Evolutionary conservation across 2,797 vertebrate genomes (phyloP), one percentile per base, ranked within the genome.

Genomic region (Anabas testudineus): DNA sequence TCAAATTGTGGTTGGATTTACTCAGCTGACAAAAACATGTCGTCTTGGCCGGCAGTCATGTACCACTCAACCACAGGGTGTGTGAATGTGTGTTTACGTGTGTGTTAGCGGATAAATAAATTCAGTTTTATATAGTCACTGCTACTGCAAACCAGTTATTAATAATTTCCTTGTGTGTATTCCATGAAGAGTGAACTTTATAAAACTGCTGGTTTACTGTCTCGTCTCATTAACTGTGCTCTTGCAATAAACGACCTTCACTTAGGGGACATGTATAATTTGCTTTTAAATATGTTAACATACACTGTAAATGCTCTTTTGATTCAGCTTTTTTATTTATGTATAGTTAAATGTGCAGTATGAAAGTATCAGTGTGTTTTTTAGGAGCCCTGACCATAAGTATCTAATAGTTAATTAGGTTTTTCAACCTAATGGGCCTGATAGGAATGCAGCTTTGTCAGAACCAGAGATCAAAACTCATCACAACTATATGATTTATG

Each of bases 1-100:
- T 70, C 89, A 86, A 92, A 82, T 81, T 75, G 77, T 46, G 72
- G 77, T 87, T 82, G 67, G 82, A 83, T 81, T 75, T n/a, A 52
- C 81, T 84, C 54, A 28, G 68, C 76, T 87, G 77, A 73, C 71
- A 74, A 75, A 12, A 82, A 77, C 85, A 84, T 82, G 80, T 60
- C 70, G 68, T 79, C 62, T 81, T 87, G 87, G 84, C 87, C 67
- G 4, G 80, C 61, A 51, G 79, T 73, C 34, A 47, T 47, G 71
- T 68, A 66, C 77, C 54, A 36, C 83, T 74, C 58, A 71, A 90
- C 91, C 90, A 74, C 90, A 90, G 76, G 15, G 68, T 10, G 76
- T 71, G 22, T 36, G 10, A 32, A 32, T 41, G 32, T 64, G 45
- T 74, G 73, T 67, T 61, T 48, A 42, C 34, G 28, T 48, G 54